Percentiles rank a stretch among this genome's conserved stretches.
Conservation (phyloP, 1,140 invertebrate genomes). For the Gryllus bimaculatus region DNA sequence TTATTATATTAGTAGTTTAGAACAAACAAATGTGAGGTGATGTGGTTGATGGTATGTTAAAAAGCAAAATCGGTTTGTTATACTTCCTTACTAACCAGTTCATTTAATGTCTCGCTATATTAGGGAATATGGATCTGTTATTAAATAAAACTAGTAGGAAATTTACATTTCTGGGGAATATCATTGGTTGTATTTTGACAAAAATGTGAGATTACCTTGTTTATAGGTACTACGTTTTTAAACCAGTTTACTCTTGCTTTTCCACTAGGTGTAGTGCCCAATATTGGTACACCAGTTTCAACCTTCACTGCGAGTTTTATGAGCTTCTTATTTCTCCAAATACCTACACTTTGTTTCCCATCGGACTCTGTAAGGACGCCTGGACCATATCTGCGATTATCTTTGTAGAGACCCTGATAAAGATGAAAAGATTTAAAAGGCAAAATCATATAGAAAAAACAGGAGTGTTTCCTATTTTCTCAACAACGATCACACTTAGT, state of each 20-base stretch:
- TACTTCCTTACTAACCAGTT: no score
- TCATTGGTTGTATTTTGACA: no score
- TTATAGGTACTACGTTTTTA: neutral
- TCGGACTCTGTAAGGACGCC: constrained; percentile 36
- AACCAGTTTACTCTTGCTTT: neutral
- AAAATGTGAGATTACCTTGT: neutral
- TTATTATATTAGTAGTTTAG: no score
- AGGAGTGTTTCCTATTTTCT: neutral
- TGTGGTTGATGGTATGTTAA: no score
- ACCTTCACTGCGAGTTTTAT: neutral
- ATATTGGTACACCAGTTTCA: neutral
- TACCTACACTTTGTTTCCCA: constrained; percentile 37
- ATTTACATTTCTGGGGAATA: no score
- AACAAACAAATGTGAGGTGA: no score
- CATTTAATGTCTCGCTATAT: no score
- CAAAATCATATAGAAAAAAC: no score
- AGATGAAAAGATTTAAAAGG: neutral
- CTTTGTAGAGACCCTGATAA: constrained; percentile 36
- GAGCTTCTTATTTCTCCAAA: constrained; percentile 37
- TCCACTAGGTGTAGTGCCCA: neutral
- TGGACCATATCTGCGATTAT: constrained; percentile 39
- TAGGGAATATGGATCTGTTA: no score
- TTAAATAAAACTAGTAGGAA: no score
- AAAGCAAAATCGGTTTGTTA: no score
- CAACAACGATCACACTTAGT: neutral